Conservation (phyloP, 1,140 invertebrate species). For the Armadillidium nasatum region DNA sequence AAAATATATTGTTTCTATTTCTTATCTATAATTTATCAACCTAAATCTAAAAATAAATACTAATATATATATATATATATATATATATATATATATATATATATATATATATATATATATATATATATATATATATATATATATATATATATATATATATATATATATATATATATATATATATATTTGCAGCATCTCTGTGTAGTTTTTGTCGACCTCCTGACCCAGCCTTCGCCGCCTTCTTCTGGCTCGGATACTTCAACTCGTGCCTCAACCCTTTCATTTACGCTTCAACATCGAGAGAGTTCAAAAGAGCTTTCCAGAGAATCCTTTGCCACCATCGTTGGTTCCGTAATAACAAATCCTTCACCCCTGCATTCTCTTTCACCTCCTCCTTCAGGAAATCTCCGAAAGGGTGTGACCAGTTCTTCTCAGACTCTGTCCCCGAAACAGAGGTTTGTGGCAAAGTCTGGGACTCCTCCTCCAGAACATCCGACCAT, state of each 20-base stretch:
- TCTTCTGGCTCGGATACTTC: constrained; percentile 66
- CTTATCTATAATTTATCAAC: too few species aligned
- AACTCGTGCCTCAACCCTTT: constrained; percentile 68
- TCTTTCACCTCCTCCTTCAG: constrained; percentile 25
- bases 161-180: constrained; percentile 31
- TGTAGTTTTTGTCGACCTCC: constrained; percentile 52
- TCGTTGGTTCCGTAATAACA: constrained; percentile 23
- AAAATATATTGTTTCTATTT: too few species aligned
- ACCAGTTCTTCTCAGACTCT: background rate
- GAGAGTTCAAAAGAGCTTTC: constrained; percentile 58
- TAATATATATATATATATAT: too few species aligned
- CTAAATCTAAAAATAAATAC: too few species aligned
- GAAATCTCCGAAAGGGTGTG: background rate
- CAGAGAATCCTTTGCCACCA: constrained; percentile 50
- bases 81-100: constrained; percentile 31
- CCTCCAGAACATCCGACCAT: background rate
- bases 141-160: constrained; percentile 31
- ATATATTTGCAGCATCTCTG: constrained; percentile 50
- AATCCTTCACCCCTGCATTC: constrained; percentile 47
- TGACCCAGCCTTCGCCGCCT: constrained; percentile 53
- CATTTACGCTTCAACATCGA: constrained; percentile 60
- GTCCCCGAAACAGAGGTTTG: background rate
- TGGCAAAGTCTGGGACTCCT: background rate
- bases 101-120: constrained; percentile 29
- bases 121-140: constrained; percentile 32